Evolutionary conservation across 2,113 vertebrate genomes (phyloP), one percentile per base, ranked within the genome.

Genomic region (Pungitius pungitius): DNA sequence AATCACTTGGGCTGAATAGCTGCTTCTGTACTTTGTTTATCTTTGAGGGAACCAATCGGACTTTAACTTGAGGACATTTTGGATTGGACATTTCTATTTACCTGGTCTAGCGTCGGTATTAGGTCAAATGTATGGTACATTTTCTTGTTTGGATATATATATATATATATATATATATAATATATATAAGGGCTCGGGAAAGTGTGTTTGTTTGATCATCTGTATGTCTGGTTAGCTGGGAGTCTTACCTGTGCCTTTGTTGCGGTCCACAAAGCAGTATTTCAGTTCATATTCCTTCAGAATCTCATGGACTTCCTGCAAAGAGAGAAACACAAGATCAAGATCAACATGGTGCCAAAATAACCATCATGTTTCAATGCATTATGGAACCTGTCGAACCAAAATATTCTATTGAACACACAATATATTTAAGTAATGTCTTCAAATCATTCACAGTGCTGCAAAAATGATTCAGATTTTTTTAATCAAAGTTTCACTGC

Each of bases 181-280:
- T n/a, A n/a, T n/a, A n/a, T n/a, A n/a, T n/a, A n/a, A n/a, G 7
- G 18, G 35, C 35, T 67, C 18, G 39, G 43, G 57, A 40, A 56
- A 66, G 6, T 12, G 35, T 60, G 35, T 57, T 13, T 61, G 62
- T 56, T 3, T n/a, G 55, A n/a, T 8, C 49, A 13, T 37, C 8
- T 40, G 6, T 14, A 26, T 62, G 47, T 73, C 1, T 67, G 15
- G 37, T 43, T 6, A 7, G 27, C 27, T 13, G 59, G 61, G 55
- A 72, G 67, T 70, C 64, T 95, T 95, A 99, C 98, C 98, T 94
- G 96, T 99, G 89, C 96, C 96, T 93, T 97, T 99, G 92, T 96
- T 99, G 87, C 95, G 96, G 93, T 99, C 98, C 94, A 99, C 96
- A 27, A 99, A 99, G 90, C 98, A 98, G 66, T 98, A 99, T 76